phyloP scores from a whole-genome alignment of 1,140 invertebrate genomes.

The Pogonomyrmex barbatus region DNA sequence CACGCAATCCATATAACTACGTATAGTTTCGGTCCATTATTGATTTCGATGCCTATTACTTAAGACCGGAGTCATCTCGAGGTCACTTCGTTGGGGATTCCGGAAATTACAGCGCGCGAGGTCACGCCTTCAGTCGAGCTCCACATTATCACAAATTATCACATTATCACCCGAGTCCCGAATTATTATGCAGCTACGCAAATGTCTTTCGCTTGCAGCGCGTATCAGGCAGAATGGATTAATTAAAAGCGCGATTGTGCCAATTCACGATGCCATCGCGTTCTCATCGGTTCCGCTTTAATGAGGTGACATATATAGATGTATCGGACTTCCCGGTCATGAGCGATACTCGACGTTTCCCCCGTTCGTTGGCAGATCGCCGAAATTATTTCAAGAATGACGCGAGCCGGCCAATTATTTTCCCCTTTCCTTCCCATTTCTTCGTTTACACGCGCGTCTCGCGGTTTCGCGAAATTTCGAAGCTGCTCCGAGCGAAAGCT shows the following conservation, averaged over 20 bases:
- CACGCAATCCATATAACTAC: conserved; percentile 10
- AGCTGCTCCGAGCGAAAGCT: not conserved
- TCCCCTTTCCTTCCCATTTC: not conserved
- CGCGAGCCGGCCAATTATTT: conserved; percentile 34
- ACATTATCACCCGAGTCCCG: not conserved
- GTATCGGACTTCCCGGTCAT: not conserved
- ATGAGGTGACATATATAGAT: not conserved
- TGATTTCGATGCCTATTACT: not conserved
- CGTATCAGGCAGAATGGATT: not conserved
- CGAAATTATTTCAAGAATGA: conserved; percentile 57
- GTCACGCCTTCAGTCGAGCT: not conserved
- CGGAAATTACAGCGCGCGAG: not conserved
- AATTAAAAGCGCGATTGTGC: conserved; percentile 32
- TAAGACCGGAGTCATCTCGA: conserved; percentile 3
- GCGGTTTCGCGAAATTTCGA: not conserved
- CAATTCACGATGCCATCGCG: not conserved
- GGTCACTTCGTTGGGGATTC: not conserved
- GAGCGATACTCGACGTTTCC: not conserved
- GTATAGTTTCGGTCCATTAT: conserved; percentile 39
- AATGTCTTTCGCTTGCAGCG: not conserved
- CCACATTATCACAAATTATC: not conserved
- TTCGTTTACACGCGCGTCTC: not conserved
- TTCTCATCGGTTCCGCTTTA: conserved; percentile 3
- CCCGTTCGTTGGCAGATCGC: conserved; percentile 17
- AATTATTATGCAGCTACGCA: not conserved